Evolutionary conservation across 2,113 vertebrate genomes (phyloP), one percentile per base, ranked within the genome.

Genomic region (Phaetusa simplex): DNA sequence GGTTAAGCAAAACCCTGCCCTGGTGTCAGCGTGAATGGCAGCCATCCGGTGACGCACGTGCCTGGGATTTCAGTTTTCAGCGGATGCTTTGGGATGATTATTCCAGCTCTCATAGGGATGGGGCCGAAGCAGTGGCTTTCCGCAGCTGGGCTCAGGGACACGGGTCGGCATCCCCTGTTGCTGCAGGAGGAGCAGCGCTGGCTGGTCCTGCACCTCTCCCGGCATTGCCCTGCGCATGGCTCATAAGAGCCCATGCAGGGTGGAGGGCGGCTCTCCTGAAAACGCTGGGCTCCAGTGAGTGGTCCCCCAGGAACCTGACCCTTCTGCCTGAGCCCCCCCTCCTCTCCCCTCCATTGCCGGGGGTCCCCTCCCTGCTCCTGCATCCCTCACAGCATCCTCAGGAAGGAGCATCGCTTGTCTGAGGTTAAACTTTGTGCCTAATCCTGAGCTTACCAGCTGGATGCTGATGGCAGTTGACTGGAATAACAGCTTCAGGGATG

Each of bases 361-460:
- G 30, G 49, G 17, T 65, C 43, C 12, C 11, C 13, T 19, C 16
- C 38, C 34, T 5, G 10, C 30, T 62, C 52, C 74, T 9, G 4
- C 59, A 12, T 14, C 65, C 65, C 59, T 14, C 0, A 1, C 56
- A 61, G 82, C 42, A 9, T 16, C 82, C 74, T 64, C 0, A 0
- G 47, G 73, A 65, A 30, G 45, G 45, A 30, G 50, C 30, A 7
- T 17, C 2, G 3, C 52, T 40, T 21, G 19, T 4, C 0, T 45
- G 53, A 34, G 38, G 52, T 18, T 55, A 5, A 36, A 24, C 22
- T 55, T 22, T 38, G 53, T 15, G 56, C 9, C 38, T 45, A 4
- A 83, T 69, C 61, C 65, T 40, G 82, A 61, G 50, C 36, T 66
- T 36, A n/a, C 64, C 1, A 0, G 50, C 32, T 43, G 42, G 72